These are phyloP conservation scores for Tinamus guttatus DNA, from an alignment of 2,113 vertebrate genomes.

Conservation along the genomic window DNA sequence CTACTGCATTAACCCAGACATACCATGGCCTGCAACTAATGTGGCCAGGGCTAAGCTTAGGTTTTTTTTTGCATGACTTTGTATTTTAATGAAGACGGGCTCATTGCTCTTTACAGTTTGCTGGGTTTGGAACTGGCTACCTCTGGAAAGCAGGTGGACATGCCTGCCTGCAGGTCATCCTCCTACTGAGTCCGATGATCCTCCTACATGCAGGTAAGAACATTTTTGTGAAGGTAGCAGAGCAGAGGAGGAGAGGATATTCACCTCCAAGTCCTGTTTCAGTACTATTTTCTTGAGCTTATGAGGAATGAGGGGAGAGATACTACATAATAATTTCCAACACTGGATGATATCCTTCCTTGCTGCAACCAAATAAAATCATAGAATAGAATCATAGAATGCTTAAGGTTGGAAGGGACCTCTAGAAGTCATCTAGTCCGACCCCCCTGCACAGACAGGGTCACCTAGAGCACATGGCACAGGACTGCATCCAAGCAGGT, in stretches of 20 bases:
- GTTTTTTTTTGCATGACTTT: not conserved
- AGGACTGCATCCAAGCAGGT: no score
- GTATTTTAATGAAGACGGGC: not conserved
- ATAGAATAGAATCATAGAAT: no score
- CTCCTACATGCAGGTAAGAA: not conserved
- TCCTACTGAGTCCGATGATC: not conserved
- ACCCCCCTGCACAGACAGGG: no score
- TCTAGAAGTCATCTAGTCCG: no score
- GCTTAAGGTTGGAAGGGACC: no score
- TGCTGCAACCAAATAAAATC: not conserved
- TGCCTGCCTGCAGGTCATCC: not conserved
- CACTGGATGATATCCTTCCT: not conserved
- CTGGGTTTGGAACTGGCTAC: not conserved
- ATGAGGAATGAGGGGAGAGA: not conserved
- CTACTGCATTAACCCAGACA: not conserved
- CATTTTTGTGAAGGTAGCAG: not conserved
- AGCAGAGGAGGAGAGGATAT: not conserved
- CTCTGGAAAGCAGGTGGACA: not conserved
- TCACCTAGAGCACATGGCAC: no score
- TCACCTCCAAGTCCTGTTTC: not conserved
- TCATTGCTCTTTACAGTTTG: not conserved
- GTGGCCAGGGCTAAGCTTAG: not conserved
- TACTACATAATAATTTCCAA: not conserved
- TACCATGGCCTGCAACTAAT: not conserved
- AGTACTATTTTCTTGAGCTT: not conserved